These are phyloP conservation scores for Rhagonycha lutea DNA, from an alignment of 2,888 invertebrate species.

Conservation along the genomic window DNA sequence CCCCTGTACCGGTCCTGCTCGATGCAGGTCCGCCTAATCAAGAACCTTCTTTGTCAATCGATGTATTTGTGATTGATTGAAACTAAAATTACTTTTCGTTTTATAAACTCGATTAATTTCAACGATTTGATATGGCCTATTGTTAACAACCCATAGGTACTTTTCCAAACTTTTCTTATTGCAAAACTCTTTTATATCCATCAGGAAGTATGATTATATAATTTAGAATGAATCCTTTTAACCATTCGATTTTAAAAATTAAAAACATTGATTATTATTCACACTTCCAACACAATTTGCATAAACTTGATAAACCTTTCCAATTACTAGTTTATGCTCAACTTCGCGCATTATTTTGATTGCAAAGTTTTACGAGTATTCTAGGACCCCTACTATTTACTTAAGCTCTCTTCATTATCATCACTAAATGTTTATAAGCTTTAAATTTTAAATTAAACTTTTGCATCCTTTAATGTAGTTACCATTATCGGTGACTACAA, in stretches of 20 bases:
- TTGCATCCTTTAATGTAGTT: background rate
- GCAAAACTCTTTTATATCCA: background rate
- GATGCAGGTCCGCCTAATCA: conserved; percentile 52
- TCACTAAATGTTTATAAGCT: background rate
- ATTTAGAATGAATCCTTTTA: background rate
- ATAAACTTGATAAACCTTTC: conserved; percentile 44
- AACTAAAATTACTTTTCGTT: conserved; percentile 51
- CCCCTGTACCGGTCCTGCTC: conserved; percentile 43
- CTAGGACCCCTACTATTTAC: conserved; percentile 3
- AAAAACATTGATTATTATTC: conserved; percentile 9
- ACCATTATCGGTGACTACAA: background rate
- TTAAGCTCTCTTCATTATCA: background rate
- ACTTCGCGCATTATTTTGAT: conserved; percentile 43
- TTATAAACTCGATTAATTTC: conserved; percentile 36
- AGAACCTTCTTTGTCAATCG: conserved; percentile 52
- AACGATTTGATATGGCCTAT: conserved; percentile 7
- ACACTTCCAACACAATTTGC: conserved; percentile 35
- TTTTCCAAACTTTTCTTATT: background rate
- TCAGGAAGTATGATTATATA: background rate
- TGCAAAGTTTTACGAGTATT: conserved; percentile 28
- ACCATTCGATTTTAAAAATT: background rate
- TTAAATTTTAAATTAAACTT: background rate
- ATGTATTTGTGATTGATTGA: conserved; percentile 53
- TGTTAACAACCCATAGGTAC: background rate
- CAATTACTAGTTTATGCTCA: conserved; percentile 36